Base-by-base conservation (phyloP, 2,113 vertebrate species). In the Pionites leucogaster region DNA sequence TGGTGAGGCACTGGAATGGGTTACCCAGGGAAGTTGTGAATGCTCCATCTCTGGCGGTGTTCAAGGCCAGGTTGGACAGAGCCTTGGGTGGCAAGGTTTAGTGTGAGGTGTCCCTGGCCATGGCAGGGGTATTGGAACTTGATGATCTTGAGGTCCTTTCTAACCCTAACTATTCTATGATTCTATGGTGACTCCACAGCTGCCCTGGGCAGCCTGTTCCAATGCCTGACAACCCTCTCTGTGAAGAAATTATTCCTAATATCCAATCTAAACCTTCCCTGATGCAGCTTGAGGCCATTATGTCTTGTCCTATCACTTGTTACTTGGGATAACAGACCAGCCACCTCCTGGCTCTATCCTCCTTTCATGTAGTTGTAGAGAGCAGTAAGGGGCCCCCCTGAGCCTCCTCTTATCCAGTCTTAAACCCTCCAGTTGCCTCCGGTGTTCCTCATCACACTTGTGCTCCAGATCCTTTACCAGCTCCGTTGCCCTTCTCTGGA, bases 401-500 rank as follows among this genome's bases (percentile, higher is more conserved):
- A 69, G 6, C 41, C 47, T 39, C 18, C 18, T 76, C 35, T 44
- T 42, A 27, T 20, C 47, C 23, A 41, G 27, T 4, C 8, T 69
- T 64, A 76, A 57, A 12, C 20, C n/a, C 19, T 7, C 11, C 37
- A 72, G 13, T 39, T 67, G 33, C 39, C 20, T 4, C 46, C 47
- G 46, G 17, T 28, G 1, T 13, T 57, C 41, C 47, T 47, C 47
- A 20, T 1, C 25, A 35, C 10, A 3, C 6, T 17, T 14, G 47
- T 33, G 29, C 41, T 63, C 69, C 82, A 81, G 62, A 0, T 12
- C 47, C 47, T 81, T 63, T 9, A 27, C 41, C 47, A 63, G 29
- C 62, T 41, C 76, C 0, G 0, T 33, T 55, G 47, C 35, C 41
- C 25, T 49, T 75, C 39, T 2, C 53, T 49, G 53, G 12, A 49